Evolutionary conservation across 2,888 invertebrate genomes (phyloP).

Genomic region (Dryobota labecula): DNA sequence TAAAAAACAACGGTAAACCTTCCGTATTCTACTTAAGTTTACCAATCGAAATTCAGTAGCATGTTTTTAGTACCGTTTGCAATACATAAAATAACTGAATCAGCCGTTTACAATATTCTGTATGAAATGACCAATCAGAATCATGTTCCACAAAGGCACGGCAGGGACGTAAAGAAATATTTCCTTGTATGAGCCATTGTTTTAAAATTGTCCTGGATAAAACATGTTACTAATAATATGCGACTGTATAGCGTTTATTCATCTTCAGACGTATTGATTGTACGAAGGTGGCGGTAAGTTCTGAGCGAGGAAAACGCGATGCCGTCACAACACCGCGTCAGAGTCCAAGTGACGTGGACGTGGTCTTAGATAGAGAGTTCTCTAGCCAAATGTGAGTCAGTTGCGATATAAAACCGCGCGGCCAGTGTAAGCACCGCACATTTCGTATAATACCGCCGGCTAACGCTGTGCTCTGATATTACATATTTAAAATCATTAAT

Average conservation of each 20-base stretch:
- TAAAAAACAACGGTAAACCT: slow-evolving; percentile 27
- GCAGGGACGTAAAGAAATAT: slow-evolving; percentile 35
- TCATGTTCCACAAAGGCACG: slow-evolving; percentile 35
- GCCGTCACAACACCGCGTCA: slow-evolving; percentile 84
- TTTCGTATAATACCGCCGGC: slow-evolving; percentile 74
- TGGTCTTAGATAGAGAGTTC: slow-evolving; percentile 74
- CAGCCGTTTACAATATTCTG: slow-evolving; percentile 8
- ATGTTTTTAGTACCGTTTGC: slow-evolving; percentile 23
- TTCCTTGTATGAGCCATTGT: slow-evolving; percentile 43
- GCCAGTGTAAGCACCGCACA: slow-evolving; percentile 75
- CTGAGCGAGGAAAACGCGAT: slow-evolving; percentile 61
- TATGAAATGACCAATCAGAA: slow-evolving; percentile 47
- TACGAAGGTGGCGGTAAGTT: slow-evolving; percentile 36
- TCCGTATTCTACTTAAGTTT: background rate
- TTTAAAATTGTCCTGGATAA: slow-evolving; percentile 20
- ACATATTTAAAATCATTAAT: slow-evolving; percentile 71
- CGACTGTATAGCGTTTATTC: slow-evolving; percentile 35
- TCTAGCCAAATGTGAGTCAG: slow-evolving; percentile 87
- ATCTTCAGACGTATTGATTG: slow-evolving; percentile 49
- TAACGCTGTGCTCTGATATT: slow-evolving; percentile 63
- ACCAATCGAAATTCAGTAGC: slow-evolving; percentile 14
- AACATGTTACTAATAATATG: slow-evolving; percentile 34
- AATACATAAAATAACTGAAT: slow-evolving; percentile 15
- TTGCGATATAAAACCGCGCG: slow-evolving; percentile 82
- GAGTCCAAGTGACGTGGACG: slow-evolving; percentile 84